A percentile compares a stretch with the other conserved stretches of the same genome.
Evolutionary conservation across 2,797 vertebrate species (phyloP).

Genomic region (Amazona ochrocephala): DNA sequence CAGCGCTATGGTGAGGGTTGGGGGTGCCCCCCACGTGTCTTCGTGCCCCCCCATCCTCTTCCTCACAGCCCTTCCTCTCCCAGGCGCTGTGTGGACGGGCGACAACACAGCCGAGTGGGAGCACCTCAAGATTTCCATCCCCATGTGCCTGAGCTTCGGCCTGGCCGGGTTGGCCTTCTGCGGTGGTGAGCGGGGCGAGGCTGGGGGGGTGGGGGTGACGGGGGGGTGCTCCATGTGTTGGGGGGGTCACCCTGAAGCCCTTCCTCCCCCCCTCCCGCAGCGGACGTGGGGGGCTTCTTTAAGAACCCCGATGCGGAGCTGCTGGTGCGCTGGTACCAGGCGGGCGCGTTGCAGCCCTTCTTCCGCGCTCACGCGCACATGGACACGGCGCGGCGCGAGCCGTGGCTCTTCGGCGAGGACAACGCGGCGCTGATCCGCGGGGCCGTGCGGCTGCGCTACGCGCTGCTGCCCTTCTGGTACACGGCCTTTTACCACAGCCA

Average conservation of each 20-base stretch:
- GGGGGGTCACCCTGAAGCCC: neutral
- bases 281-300: conserved; percentile 93
- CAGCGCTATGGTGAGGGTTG: conserved; percentile 87
- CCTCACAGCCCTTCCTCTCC: neutral
- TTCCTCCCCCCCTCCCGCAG: conserved; percentile 42
- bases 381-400: conserved; percentile 91
- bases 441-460: conserved; percentile 87
- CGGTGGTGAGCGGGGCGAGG: conserved; percentile 81
- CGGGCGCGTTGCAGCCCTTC: conserved; percentile 91
- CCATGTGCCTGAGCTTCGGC: conserved; percentile 91
- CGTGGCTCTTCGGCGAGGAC: conserved; percentile 89
- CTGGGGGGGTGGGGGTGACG: neutral
- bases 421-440: conserved; percentile 84
- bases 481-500: conserved; percentile 86
- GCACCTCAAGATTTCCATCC: conserved; percentile 90
- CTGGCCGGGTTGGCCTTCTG: conserved; percentile 92
- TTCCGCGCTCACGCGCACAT: conserved; percentile 92
- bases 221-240: too few species aligned
- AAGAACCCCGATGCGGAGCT: conserved; percentile 87
- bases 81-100: conserved; percentile 94
- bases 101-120: conserved; percentile 96
- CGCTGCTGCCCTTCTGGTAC: conserved; percentile 92
- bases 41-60: too few species aligned
- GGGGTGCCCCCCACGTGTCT: accelerated
- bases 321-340: conserved; percentile 95